Base-by-base conservation (phyloP, 2,797 vertebrate genomes). In the Lutjanus argentimaculatus region DNA sequence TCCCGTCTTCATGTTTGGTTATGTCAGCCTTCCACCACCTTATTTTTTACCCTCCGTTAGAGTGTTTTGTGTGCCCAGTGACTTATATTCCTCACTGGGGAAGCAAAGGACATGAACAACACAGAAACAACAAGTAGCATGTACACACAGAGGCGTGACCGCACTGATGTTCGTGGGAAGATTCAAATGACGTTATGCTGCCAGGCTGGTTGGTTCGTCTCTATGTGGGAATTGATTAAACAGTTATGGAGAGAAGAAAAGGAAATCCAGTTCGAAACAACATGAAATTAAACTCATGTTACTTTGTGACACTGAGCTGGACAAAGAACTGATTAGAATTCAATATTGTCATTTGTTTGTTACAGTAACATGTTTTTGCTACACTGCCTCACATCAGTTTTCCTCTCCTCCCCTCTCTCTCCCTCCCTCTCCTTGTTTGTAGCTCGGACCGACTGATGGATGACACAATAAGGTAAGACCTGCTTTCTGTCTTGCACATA, bases 381-480 rank as follows among this genome's bases (percentile, higher is more conserved):
- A 13, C 57, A 51, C 30, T 75, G n/a, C 25, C 16, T 67, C 6
- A 13, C 66, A 40, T 69, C n/a, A 58, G 14, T 83, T 6, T 46
- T 49, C 19, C 2, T 51, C 48, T 76, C 56, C 58, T 36, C 49
- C 9, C 55, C 63, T 72, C 48, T 62, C 42, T 45, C 21, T 55
- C 64, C 40, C 36, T 1, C 66, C 43, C 36, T 1, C 68, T 65
- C 40, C 14, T 36, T 69, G 55, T 77, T 36, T 89, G 49, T 93
- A 99, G 98, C 91, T 99, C 98, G 30, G 98, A 99, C 94, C 97
- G 98, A 84, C 95, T 99, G 92, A 98, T 99, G 95, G 98, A 99
- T 93, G 98, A 99, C 92, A 98, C 98, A 89, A 99, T 99, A 97
- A 99, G 98, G 98, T 99, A 96, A 94, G 96, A 46, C 19, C 55